Percentiles rank a stretch among this genome's conserved stretches.
Conservation (phyloP, 2,797 vertebrate species). For the Podarcis lilfordi region DNA sequence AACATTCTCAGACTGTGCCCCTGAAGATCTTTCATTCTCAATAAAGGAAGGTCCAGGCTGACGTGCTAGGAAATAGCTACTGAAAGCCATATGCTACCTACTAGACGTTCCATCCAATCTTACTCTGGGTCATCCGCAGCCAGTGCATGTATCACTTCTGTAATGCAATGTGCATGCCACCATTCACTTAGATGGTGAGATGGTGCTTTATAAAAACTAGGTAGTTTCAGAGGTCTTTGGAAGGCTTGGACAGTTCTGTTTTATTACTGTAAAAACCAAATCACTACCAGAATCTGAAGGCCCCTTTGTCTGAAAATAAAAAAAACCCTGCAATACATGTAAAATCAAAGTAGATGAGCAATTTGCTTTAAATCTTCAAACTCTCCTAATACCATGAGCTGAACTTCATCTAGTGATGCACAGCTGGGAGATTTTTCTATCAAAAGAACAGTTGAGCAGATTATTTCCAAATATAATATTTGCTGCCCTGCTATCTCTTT, state of each 20-base stretch:
- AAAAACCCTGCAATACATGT: slow-evolving; percentile 63
- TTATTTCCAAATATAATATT: slow-evolving; percentile 65
- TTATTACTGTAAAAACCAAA: neutral
- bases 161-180: neutral
- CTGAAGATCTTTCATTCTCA: too few relatives aligned
- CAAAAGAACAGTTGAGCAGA: slow-evolving; percentile 63
- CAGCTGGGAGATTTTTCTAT: slow-evolving; percentile 67
- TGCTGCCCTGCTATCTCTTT: slow-evolving; percentile 61
- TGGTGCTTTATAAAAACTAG: neutral
- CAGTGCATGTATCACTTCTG: too few relatives aligned
- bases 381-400: slow-evolving; percentile 60
- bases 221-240: neutral
- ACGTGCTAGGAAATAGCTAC: neutral
- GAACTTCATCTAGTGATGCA: slow-evolving; percentile 51
- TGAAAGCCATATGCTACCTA: neutral
- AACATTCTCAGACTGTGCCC: too few relatives aligned
- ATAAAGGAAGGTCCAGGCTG: too few relatives aligned
- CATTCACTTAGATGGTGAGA: neutral
- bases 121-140: neutral
- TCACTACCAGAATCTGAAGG: slow-evolving; percentile 50
- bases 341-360: slow-evolving; percentile 71
- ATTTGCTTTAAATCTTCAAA: slow-evolving; percentile 62
- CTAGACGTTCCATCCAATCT: neutral
- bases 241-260: neutral
- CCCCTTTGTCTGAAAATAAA: slow-evolving; percentile 50